These are phyloP conservation scores for Drosophila sturtevanti DNA, from an alignment of 1,140 invertebrate species.

Conservation along the genomic window DNA sequence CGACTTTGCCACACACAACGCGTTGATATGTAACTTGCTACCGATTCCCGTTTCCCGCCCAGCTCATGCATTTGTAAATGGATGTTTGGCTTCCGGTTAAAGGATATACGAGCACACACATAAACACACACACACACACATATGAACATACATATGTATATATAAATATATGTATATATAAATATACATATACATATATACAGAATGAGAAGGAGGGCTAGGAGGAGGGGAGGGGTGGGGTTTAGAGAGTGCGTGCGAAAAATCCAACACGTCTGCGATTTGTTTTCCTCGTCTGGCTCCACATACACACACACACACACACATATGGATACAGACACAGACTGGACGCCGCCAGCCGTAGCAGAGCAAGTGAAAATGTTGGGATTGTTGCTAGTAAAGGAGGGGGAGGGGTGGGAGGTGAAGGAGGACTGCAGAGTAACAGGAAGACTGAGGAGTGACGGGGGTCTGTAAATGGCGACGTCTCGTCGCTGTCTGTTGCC, in stretches of 20 bases:
- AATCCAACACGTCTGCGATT: slow-evolving; percentile 71
- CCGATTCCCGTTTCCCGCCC: neutral
- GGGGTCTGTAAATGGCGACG: slow-evolving; percentile 39
- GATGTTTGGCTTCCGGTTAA: slow-evolving; percentile 72
- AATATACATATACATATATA: too few species aligned
- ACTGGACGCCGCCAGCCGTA: slow-evolving; percentile 66
- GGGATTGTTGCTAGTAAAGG: slow-evolving; percentile 31
- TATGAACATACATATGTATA: neutral
- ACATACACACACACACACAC: slow-evolving; percentile 19
- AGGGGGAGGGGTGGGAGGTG: slow-evolving; percentile 13
- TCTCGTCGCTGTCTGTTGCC: slow-evolving; percentile 76
- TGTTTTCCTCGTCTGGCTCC: slow-evolving; percentile 60
- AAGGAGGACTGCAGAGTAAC: too few species aligned
- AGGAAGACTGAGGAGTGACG: too few species aligned
- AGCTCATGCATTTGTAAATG: slow-evolving; percentile 61
- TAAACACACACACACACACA: neutral
- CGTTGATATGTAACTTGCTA: neutral
- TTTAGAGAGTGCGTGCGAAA: slow-evolving; percentile 66
- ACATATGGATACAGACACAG: slow-evolving; percentile 21
- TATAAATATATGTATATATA: slow-evolving; percentile 19
- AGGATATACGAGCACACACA: slow-evolving; percentile 60
- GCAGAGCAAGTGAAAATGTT: slow-evolving; percentile 7
- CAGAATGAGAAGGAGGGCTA: too few species aligned
- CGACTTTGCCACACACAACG: slow-evolving; percentile 53
- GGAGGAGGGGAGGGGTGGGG: neutral